A percentile compares a stretch with the other conserved stretches of the same genome.
Evolutionary conservation across 2,113 vertebrate species (phyloP).

Genomic region (Anser brachyrhynchus): DNA sequence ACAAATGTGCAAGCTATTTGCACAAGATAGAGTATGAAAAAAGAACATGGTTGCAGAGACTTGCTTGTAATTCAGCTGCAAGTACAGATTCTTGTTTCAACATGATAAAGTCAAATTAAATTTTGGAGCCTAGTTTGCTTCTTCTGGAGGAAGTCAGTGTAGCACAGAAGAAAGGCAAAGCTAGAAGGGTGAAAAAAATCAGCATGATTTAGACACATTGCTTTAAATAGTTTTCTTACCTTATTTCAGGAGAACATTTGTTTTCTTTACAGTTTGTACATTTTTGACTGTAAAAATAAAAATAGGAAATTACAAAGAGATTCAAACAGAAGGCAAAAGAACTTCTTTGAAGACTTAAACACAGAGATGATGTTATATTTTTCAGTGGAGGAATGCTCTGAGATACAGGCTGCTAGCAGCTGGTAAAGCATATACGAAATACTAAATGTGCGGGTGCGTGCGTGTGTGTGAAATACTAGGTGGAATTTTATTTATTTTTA

Average conservation of each 20-base stretch:
- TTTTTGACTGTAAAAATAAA: constrained; percentile 35
- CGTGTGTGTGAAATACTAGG: background rate
- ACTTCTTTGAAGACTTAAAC: background rate
- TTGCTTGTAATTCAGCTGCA: background rate
- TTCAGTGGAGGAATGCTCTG: background rate
- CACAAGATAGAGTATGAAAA: background rate
- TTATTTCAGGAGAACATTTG: background rate
- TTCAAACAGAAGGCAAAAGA: background rate
- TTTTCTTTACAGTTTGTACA: constrained; percentile 15
- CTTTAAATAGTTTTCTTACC: background rate
- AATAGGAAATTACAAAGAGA: background rate
- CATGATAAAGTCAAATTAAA: background rate
- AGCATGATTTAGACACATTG: background rate
- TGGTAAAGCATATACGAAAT: background rate
- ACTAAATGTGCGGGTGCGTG: background rate
- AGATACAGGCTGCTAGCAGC: background rate
- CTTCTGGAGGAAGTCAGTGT: background rate
- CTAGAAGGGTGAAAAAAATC: background rate
- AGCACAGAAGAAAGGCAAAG: background rate
- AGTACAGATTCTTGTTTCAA: background rate
- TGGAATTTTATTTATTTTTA: background rate
- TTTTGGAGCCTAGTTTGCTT: background rate
- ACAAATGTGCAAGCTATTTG: background rate
- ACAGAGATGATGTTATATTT: background rate
- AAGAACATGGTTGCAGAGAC: background rate